phyloP scores from a whole-genome alignment of 2,888 invertebrate genomes.

The Dynastes grantii region DNA sequence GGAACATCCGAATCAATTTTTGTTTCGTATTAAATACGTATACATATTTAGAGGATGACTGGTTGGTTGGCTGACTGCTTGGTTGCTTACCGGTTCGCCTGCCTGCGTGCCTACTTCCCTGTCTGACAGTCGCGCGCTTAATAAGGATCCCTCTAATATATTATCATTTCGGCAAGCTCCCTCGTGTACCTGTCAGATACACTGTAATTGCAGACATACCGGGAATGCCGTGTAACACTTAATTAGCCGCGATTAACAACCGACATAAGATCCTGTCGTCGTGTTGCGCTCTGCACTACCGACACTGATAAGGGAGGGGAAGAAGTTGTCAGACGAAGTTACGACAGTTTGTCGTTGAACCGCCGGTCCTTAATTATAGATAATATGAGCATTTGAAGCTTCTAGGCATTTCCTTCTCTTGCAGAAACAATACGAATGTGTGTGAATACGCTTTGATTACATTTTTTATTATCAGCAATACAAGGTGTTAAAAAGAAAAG shows the following conservation, averaged over 20 bases:
- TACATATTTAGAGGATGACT: conserved; percentile 8
- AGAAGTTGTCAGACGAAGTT: conserved; percentile 14
- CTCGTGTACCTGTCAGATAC: conserved; percentile 44
- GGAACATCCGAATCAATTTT: conserved; percentile 18
- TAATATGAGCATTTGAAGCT: not conserved
- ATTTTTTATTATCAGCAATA: too few species aligned
- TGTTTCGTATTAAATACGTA: conserved; percentile 26
- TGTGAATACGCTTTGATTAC: not conserved
- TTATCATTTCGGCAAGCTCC: conserved; percentile 24
- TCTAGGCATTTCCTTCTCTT: not conserved
- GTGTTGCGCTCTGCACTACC: not conserved
- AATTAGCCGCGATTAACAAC: conserved; percentile 38
- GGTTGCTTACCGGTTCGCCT: not conserved
- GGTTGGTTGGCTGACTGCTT: not conserved
- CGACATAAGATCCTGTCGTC: conserved; percentile 8
- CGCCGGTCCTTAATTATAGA: not conserved
- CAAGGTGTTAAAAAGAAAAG: too few species aligned
- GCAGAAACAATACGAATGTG: not conserved
- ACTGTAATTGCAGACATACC: conserved; percentile 44
- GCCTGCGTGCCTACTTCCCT: not conserved
- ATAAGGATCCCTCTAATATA: conserved; percentile 27
- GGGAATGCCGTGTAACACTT: conserved; percentile 22
- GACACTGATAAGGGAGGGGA: conserved; percentile 5
- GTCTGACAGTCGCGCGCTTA: conserved; percentile 7
- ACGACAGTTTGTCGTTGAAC: conserved; percentile 6